A percentile compares a stretch with the other conserved stretches of the same genome.
Evolutionary conservation across 2,113 vertebrate genomes (phyloP).

Genomic region (Cebus imitator): DNA sequence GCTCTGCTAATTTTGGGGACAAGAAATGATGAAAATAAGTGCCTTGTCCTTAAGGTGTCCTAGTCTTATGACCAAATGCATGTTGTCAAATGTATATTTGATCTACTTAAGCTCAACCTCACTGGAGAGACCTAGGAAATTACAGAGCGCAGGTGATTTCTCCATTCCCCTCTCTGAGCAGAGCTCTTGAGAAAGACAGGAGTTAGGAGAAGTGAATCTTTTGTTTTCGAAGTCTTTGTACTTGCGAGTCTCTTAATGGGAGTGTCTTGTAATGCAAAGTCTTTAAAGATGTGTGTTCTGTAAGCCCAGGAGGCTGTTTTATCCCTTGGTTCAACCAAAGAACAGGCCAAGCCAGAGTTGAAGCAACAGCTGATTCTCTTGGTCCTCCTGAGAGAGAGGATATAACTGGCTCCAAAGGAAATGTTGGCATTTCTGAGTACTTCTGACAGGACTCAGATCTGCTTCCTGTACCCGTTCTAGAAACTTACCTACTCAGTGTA

Average conservation of each 20-base stretch:
- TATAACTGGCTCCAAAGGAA: neutral
- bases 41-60: neutral
- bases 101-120: neutral
- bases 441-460: neutral
- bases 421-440: neutral
- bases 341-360: fast-evolving
- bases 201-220: neutral
- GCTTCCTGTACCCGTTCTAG: neutral
- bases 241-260: neutral
- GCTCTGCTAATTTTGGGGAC: neutral
- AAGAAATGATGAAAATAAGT: neutral
- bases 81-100: neutral
- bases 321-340: neutral
- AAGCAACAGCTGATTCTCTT: fast-evolving
- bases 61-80: neutral
- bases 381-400: neutral
- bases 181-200: neutral
- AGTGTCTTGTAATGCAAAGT: neutral
- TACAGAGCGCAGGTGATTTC: fast-evolving
- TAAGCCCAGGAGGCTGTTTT: neutral
- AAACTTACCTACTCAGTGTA: neutral
- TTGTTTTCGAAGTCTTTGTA: neutral
- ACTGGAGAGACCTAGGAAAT: neutral
- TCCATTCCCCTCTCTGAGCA: neutral
- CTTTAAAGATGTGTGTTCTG: neutral